Conservation (phyloP, 1,140 invertebrate species). For the Drosophila orosa region DNA sequence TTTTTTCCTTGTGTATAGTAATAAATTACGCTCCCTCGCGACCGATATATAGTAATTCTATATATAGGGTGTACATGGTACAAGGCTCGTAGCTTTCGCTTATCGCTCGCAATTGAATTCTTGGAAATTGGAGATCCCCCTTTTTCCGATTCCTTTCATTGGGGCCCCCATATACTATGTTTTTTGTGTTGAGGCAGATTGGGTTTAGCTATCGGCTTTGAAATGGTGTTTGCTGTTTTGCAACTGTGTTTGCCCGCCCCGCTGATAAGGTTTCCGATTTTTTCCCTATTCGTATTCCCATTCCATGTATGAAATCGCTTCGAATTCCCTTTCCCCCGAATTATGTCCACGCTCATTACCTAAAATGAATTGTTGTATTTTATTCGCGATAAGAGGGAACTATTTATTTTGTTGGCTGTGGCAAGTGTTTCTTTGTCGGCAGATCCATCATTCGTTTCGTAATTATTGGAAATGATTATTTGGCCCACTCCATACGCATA, state of each 20-base stretch:
- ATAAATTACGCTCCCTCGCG: constrained; percentile 8
- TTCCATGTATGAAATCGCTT: constrained; percentile 4
- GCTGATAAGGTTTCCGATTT: constrained; percentile 28
- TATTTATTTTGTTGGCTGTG: constrained; percentile 59
- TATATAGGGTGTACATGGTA: constrained; percentile 8
- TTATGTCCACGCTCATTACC: constrained; percentile 26
- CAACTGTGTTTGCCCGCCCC: constrained; percentile 58
- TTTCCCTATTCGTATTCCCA: constrained; percentile 34
- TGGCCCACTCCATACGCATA: not conserved
- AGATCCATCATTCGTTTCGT: constrained; percentile 37
- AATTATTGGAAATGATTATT: constrained; percentile 18
- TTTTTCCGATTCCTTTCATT: constrained; percentile 16
- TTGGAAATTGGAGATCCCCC: constrained; percentile 49
- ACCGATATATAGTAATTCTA: not conserved
- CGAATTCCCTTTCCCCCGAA: constrained; percentile 6
- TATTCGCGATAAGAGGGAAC: constrained; percentile 24
- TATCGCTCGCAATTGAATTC: constrained; percentile 44
- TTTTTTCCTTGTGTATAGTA: not conserved
- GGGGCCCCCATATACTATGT: constrained; percentile 7
- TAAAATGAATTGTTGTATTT: constrained; percentile 31
- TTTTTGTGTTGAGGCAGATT: constrained; percentile 24
- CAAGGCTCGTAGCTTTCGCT: constrained; percentile 20
- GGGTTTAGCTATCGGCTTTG: constrained; percentile 30
- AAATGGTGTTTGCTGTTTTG: constrained; percentile 57
- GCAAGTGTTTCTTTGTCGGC: constrained; percentile 48